These are phyloP conservation scores for Aphrocallistes beatrix DNA, from an alignment of 37 sponge, comb jelly and placozoan species.

Conservation along the genomic window DNA sequence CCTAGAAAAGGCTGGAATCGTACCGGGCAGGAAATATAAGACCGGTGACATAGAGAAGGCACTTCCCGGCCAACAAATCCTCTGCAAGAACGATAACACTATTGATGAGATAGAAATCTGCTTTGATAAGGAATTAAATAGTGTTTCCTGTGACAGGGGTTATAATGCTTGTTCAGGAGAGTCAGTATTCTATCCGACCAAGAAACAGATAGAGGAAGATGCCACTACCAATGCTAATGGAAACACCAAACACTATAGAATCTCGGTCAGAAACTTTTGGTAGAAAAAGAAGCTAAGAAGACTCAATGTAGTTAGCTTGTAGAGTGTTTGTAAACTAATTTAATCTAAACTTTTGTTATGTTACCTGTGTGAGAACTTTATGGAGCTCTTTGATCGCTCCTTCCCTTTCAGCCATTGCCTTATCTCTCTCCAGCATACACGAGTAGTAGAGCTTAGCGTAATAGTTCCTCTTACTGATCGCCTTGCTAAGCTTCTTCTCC, in stretches of 20 bases:
- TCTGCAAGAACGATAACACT: background rate
- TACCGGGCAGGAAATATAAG: background rate
- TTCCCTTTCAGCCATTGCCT: slow-evolving; percentile 7
- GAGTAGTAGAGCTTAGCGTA: background rate
- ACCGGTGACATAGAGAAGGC: background rate
- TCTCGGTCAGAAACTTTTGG: no score
- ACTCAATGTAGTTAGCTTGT: no score
- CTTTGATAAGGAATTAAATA: background rate
- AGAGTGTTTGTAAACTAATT: no score
- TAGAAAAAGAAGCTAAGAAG: no score
- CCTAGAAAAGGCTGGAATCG: background rate
- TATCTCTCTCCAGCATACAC: background rate
- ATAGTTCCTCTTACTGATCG: background rate
- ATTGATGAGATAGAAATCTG: background rate
- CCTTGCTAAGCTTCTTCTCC: slow-evolving; percentile 9
- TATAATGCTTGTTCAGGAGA: background rate
- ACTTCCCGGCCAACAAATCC: background rate
- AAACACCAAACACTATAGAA: no score
- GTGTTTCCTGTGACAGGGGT: background rate
- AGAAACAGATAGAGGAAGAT: no score
- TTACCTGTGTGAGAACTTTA: background rate
- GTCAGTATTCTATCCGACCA: no score
- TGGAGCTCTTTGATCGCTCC: background rate
- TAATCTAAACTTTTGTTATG: background rate
- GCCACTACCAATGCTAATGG: no score